Evolutionary conservation across 53 echinoderm and acorn worm genomes (phyloP), one percentile per base, ranked within the genome.

Genomic region (Echinometra lucunter): DNA sequence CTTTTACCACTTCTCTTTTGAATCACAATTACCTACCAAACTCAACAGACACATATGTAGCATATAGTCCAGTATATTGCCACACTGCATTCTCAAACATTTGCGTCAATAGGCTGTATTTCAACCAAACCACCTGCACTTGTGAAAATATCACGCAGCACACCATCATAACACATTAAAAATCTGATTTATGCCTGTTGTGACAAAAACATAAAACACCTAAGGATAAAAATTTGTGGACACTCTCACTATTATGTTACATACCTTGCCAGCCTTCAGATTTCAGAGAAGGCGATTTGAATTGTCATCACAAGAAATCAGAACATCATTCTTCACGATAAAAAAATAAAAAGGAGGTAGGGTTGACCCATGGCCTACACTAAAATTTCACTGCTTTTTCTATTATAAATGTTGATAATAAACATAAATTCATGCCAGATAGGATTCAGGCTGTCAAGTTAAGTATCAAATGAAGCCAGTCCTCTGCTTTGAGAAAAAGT

Each of bases 101-200:
- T 63, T 63, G 63, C 23, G 4, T 63, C 23, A 3, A 63, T 23
- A 63, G 63, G 21, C 74, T 74, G 37, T 74, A 74, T 11, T n/a
- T n/a, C n/a, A 74, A 37, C 74, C 35, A 37, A 12, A 74, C 85
- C 85, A 85, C 85, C 85, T 85, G 85, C 49, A 25, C 85, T 30
- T 85, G 85, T 85, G 49, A 85, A 85, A 85, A 85, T 53, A 85
- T 49, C 45, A 85, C 10, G 3, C 3, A n/a, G 49, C 85, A 85
- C 85, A 85, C 85, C 45, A 85, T n/a, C 85, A 85, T 47, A 85
- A 85, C 85, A 85, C 85, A 85, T 85, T 49, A 85, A 85, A 85
- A 45, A 9, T 44, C 82, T 85, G 85, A 85, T 85, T 85, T 85
- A 85, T 85, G 49, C 49, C 30, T 85, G 85, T 85, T 85, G 85